phyloP scores from a whole-genome alignment of 2,113 vertebrate genomes.

The Rhipidura dahli region DNA sequence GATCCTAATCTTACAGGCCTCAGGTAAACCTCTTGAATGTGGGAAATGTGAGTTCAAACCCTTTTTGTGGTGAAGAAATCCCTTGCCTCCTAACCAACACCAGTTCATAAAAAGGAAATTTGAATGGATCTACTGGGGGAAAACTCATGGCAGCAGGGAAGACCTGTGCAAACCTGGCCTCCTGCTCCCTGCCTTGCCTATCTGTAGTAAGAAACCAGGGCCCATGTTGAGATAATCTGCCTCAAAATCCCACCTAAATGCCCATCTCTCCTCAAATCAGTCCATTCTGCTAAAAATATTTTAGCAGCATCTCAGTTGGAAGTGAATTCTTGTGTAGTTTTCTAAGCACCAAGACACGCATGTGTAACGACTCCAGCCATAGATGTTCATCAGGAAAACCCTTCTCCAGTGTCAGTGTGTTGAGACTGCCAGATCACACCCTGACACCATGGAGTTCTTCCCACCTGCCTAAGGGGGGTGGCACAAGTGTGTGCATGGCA shows the following conservation, averaged over 20 bases:
- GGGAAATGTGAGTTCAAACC: neutral
- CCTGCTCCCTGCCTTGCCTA: neutral
- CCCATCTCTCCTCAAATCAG: neutral
- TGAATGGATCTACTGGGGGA: neutral
- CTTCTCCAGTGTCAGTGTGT: accelerated
- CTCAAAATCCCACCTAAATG: neutral
- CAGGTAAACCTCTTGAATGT: neutral
- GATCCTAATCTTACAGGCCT: neutral
- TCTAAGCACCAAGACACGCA: neutral
- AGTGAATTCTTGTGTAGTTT: neutral
- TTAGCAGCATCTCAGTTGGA: neutral
- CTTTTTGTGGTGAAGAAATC: neutral
- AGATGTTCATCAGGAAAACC: neutral
- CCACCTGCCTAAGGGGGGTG: neutral
- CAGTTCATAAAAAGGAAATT: neutral
- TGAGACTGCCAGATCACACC: neutral
- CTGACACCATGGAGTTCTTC: neutral
- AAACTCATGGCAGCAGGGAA: neutral
- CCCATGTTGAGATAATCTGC: neutral
- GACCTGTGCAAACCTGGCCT: neutral
- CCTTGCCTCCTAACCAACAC: neutral
- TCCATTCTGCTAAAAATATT: neutral
- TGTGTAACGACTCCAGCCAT: neutral
- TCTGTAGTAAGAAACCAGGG: neutral
- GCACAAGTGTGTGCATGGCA: accelerated